Percentiles rank a stretch among this genome's conserved stretches.
Evolutionary conservation across 2,888 invertebrate genomes (phyloP).

Genomic region (Mycalesis mineus): DNA sequence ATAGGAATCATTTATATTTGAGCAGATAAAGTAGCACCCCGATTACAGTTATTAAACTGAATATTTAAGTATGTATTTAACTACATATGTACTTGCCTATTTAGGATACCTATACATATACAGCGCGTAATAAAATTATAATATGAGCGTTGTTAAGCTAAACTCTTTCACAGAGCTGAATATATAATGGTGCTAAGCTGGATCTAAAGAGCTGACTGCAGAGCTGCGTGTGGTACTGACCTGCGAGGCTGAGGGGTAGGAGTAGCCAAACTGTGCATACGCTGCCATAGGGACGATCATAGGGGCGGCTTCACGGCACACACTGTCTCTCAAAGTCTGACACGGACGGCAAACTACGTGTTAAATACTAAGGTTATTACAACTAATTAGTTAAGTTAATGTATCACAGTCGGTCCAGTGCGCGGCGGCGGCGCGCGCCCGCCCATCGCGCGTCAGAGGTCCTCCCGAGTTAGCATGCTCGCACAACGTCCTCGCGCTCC

Average conservation of each 20-base stretch:
- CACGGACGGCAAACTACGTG: conserved; percentile 55
- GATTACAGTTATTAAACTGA: too few relatives aligned
- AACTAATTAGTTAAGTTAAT: conserved; percentile 53
- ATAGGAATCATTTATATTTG: too few relatives aligned
- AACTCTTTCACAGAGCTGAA: too few relatives aligned
- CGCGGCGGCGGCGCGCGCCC: conserved; percentile 73
- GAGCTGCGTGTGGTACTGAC: conserved; percentile 73
- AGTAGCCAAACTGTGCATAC: conserved; percentile 95
- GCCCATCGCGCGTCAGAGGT: conserved; percentile 69
- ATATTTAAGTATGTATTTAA: too few relatives aligned
- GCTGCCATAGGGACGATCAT: conserved; percentile 83
- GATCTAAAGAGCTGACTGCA: too few relatives aligned
- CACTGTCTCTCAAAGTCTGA: conserved; percentile 75
- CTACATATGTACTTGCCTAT: too few relatives aligned
- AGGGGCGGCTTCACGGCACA: conserved; percentile 75
- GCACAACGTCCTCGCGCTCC: conserved; percentile 62
- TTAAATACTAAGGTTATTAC: conserved; percentile 35
- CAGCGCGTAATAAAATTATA: too few relatives aligned
- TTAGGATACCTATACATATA: too few relatives aligned
- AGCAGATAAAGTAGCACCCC: too few relatives aligned
- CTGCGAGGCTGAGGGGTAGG: conserved; percentile 95
- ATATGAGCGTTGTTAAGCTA: too few relatives aligned
- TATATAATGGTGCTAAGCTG: too few relatives aligned
- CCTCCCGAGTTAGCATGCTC: conserved; percentile 66
- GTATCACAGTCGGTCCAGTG: conserved; percentile 72